phyloP scores from a whole-genome alignment of 2,113 vertebrate species.

The Brachypodius melanocephalos region DNA sequence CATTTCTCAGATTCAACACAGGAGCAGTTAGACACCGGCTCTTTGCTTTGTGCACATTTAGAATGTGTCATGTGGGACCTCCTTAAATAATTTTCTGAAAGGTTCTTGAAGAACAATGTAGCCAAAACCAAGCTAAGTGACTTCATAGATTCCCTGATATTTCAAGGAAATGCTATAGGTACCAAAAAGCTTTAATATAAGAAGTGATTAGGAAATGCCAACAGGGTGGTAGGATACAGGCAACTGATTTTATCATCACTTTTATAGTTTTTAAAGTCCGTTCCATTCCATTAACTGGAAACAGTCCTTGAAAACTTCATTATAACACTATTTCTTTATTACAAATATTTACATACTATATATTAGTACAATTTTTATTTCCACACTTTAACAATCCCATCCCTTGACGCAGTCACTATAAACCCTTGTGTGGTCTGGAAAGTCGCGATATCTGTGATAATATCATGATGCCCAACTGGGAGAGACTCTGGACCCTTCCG shows the following conservation, averaged over 20 bases:
- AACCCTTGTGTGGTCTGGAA: constrained; percentile 98
- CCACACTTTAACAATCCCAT: constrained; percentile 98
- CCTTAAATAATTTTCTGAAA: background rate
- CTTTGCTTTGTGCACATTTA: background rate
- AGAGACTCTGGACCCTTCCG: constrained; percentile 91
- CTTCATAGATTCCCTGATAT: background rate
- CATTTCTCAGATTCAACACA: background rate
- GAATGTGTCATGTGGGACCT: background rate
- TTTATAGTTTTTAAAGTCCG: background rate
- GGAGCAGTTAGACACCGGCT: background rate
- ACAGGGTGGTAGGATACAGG: background rate
- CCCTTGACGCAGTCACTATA: constrained; percentile 94
- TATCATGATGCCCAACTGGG: constrained; percentile 93
- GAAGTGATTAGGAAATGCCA: background rate
- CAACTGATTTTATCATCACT: background rate
- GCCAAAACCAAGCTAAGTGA: background rate
- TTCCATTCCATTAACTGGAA: constrained; percentile 44
- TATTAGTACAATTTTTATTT: constrained; percentile 75
- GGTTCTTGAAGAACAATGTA: background rate
- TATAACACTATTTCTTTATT: constrained; percentile 51
- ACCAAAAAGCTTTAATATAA: background rate
- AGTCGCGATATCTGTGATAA: constrained; percentile 94
- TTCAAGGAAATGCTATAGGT: background rate
- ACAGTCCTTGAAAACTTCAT: constrained; percentile 43
- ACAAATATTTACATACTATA: constrained; percentile 67